These are phyloP conservation scores for Plectropomus leopardus DNA, from an alignment of 2,113 vertebrate genomes.

Conservation along the genomic window DNA sequence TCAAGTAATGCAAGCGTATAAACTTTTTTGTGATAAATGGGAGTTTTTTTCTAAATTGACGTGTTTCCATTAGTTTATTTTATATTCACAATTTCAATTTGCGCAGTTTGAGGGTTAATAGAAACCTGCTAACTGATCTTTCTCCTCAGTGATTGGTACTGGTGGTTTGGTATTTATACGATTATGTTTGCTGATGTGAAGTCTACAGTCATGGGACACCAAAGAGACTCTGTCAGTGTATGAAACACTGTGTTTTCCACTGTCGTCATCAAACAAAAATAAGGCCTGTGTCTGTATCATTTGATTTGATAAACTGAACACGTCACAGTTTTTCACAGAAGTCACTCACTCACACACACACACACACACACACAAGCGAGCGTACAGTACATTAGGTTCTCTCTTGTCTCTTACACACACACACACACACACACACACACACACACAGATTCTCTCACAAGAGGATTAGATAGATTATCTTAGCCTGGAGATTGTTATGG, in stretches of 20 bases:
- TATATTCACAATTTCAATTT: too few species aligned
- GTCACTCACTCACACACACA: neutral
- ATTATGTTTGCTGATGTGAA: neutral
- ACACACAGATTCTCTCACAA: constrained; percentile 45
- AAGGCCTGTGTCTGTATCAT: neutral
- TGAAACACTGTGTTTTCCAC: constrained; percentile 28
- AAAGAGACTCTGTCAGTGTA: constrained; percentile 6
- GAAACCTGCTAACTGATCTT: too few species aligned
- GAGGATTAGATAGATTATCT: constrained; percentile 77
- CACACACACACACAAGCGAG: too few species aligned
- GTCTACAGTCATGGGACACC: constrained; percentile 13
- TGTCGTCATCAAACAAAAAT: constrained; percentile 17
- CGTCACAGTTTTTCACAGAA: neutral
- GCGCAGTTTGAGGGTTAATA: too few species aligned
- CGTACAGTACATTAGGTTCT: neutral
- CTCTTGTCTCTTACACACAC: neutral
- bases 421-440: constrained; percentile 26
- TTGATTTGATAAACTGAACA: constrained; percentile 34
- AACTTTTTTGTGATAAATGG: too few species aligned
- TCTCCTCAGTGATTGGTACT: neutral
- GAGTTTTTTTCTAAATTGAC: too few species aligned
- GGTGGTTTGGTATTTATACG: constrained; percentile 1
- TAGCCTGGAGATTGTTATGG: constrained; percentile 67
- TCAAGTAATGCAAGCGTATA: too few species aligned
- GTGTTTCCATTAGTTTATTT: too few species aligned